Evolutionary conservation across 2,888 invertebrate genomes (phyloP), one percentile per base, ranked within the genome.

Genomic region (Anticlea derivata): DNA sequence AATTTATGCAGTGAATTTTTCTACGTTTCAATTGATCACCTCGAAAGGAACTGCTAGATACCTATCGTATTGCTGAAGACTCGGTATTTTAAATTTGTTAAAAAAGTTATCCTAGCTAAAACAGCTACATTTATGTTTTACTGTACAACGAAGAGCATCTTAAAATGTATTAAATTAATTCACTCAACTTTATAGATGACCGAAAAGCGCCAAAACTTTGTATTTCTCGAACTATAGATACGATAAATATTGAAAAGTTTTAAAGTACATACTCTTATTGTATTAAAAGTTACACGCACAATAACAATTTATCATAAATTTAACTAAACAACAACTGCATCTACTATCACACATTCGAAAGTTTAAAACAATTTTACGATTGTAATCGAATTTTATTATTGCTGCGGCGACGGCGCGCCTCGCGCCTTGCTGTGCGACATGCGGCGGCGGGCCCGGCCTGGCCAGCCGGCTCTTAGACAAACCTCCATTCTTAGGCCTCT

Each of bases 331-430:
- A 91, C 91, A 90, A 91, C 90, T 88, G 89, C 90, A 85, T 84
- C 91, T 91, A 91, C 90, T 90, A 91, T 91, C 91, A 91, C 91
- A 91, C 91, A 89, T 91, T 91, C 86, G 88, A 91, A 91, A 87
- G 83, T 89, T 88, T 84, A 86, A 89, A 88, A 90, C 90, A 88
- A 89, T 89, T 87, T 87, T 86, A 86, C 81, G 87, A 85, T 89
- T 75, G 85, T 83, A 87, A 81, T 86, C 82, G 83, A 86, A 87
- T 78, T 79, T 83, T 64, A 85, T 91, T 91, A 91, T 91, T 91
- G 91, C 91, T 91, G 88, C 77, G 82, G 85, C 86, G 53, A 41
- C 55, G 54, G 46, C 52, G 49, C 35, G 38, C 29, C 24, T 41
- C n/a, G 66, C 70, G 68, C 66, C 17, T 33, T n/a, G 20, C 33